Conservation (phyloP, 1,140 invertebrate genomes). For the Hirudo medicinalis region DNA sequence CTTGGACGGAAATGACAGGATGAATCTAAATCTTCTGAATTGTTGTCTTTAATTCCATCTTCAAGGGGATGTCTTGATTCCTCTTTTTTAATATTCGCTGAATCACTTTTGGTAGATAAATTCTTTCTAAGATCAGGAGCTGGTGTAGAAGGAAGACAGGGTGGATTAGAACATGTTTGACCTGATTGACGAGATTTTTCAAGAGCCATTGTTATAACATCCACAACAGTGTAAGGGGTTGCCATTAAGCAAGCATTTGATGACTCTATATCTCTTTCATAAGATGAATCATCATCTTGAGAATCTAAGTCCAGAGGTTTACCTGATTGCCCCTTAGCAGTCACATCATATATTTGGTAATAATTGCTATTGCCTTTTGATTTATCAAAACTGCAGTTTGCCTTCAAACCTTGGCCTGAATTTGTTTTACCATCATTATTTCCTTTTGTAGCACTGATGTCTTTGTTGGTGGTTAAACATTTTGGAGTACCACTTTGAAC, state of each 20-base stretch:
- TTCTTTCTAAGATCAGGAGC: constrained; percentile 2
- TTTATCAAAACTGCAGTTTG: too few species aligned
- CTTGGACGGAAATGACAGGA: not conserved
- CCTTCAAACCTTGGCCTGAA: too few species aligned
- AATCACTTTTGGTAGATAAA: not conserved
- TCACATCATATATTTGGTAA: constrained; percentile 5
- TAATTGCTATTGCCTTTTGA: constrained; percentile 6
- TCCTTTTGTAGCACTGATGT: too few species aligned
- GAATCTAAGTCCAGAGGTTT: not conserved
- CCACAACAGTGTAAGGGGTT: constrained; percentile 10
- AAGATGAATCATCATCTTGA: not conserved
- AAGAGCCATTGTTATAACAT: constrained; percentile 1
- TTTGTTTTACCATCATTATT: too few species aligned
- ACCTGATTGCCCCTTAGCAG: not conserved
- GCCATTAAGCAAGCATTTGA: not conserved
- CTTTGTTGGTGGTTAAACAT: too few species aligned
- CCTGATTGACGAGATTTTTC: constrained; percentile 1
- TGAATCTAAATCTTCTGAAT: constrained; percentile 2
- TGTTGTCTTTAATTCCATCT: not conserved
- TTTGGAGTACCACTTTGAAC: too few species aligned
- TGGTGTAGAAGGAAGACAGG: constrained; percentile 3
- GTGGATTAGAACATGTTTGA: not conserved
- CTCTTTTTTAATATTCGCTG: not conserved
- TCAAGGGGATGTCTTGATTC: not conserved
- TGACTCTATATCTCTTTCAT: not conserved